These are phyloP conservation scores for Rhinolophus sinicus DNA, from an alignment of 2,113 vertebrate genomes.

Conservation along the genomic window DNA sequence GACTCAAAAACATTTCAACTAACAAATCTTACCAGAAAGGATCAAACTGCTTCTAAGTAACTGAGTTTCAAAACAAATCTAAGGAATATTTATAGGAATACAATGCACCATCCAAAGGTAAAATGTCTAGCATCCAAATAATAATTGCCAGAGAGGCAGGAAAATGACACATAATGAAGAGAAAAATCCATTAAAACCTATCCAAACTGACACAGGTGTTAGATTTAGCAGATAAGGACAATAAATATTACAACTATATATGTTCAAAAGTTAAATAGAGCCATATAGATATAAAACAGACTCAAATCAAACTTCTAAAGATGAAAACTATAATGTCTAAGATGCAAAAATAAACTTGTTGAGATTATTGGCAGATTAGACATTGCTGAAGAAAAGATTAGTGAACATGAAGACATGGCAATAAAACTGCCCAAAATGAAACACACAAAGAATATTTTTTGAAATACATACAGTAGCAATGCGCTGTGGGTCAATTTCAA, in stretches of 20 bases:
- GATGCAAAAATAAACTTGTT: neutral
- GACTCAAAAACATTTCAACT: neutral
- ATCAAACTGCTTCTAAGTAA: constrained; percentile 9
- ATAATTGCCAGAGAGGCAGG: neutral
- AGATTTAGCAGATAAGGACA: neutral
- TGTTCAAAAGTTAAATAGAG: neutral
- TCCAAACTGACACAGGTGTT: neutral
- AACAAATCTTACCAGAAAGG: neutral
- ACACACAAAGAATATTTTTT: neutral
- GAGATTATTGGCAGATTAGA: neutral
- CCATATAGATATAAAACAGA: neutral
- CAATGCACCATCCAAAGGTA: neutral
- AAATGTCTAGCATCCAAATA: neutral
- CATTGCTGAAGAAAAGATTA: neutral
- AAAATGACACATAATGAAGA: neutral
- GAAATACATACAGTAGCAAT: neutral
- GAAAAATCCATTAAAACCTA: neutral
- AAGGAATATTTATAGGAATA: neutral
- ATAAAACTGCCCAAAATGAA: neutral
- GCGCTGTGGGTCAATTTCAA: neutral
- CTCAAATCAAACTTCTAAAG: neutral
- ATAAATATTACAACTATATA: neutral
- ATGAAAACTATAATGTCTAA: neutral
- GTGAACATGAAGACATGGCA: neutral
- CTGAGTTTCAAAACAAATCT: constrained; percentile 29